Conservation (phyloP, 1,140 invertebrate genomes). For the Heliothis subflexa region DNA sequence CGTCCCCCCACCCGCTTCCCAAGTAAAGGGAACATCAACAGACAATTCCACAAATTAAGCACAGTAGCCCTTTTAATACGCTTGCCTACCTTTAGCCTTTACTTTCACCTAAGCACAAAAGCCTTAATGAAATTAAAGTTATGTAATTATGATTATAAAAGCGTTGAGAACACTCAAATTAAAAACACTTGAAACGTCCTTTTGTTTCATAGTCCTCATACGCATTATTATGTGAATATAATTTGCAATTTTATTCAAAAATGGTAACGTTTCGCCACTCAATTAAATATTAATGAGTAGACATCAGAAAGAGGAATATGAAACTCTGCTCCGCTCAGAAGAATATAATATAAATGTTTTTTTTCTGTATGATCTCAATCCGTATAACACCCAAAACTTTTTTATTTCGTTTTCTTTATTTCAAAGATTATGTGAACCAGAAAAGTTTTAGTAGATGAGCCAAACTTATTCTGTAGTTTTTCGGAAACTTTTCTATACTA, state of each 20-base stretch:
- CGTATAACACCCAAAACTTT: conserved; percentile 21
- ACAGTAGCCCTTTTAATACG: conserved; percentile 33
- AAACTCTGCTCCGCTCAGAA: not conserved
- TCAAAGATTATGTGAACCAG: conserved; percentile 30
- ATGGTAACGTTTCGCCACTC: not conserved
- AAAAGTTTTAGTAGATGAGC: conserved; percentile 13
- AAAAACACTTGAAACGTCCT: conserved; percentile 5
- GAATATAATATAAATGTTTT: not conserved
- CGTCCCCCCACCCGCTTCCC: not conserved
- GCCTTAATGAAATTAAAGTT: conserved; percentile 23
- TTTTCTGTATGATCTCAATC: conserved; percentile 11
- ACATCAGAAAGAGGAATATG: not conserved
- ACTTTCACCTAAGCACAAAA: not conserved
- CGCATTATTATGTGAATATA: too few relatives aligned
- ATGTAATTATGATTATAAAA: conserved; percentile 20
- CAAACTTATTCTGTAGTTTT: conserved; percentile 1
- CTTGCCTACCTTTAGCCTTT: not conserved
- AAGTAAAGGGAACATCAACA: conserved; percentile 15
- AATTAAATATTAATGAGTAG: conserved; percentile 26
- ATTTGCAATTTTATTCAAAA: too few relatives aligned
- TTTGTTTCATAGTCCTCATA: too few relatives aligned
- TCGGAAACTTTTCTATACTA: not conserved
- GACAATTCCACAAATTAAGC: conserved; percentile 35
- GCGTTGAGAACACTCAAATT: conserved; percentile 4
- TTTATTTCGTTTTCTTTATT: conserved; percentile 34